These are phyloP conservation scores for Hymenochirus boettgeri DNA, from an alignment of 2,113 vertebrate species.

Conservation along the genomic window DNA sequence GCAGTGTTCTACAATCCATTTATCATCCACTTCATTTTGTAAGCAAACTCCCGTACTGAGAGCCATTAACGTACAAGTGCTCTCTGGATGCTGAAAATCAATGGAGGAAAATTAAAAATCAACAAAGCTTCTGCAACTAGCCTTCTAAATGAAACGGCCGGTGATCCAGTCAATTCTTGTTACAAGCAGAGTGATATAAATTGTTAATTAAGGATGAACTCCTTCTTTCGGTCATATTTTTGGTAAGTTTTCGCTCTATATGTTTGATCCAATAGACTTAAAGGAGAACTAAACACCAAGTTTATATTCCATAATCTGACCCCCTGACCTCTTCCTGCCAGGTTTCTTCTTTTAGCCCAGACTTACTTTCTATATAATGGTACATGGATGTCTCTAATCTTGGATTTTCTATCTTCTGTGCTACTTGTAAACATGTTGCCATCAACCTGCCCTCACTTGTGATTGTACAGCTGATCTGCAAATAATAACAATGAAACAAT, in stretches of 20 bases:
- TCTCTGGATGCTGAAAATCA: constrained; percentile 62
- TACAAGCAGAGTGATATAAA: constrained; percentile 52
- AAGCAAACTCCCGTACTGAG: constrained; percentile 56
- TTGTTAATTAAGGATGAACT: constrained; percentile 55
- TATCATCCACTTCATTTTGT: constrained; percentile 60
- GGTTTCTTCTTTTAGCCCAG: no score
- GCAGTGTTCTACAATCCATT: constrained; percentile 55
- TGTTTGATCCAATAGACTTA: neutral
- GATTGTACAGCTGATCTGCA: no score
- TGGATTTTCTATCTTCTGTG: no score
- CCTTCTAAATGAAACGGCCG: constrained; percentile 56
- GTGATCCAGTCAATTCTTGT: constrained; percentile 55
- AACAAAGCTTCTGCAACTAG: constrained; percentile 55
- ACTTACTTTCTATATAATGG: no score
- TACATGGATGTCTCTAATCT: no score
- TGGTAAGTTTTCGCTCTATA: constrained; percentile 11
- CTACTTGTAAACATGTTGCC: no score
- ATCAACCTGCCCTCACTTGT: no score
- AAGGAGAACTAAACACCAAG: neutral
- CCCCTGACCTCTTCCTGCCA: no score
- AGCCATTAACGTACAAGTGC: constrained; percentile 58
- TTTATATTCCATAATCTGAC: no score
- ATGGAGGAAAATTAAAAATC: constrained; percentile 64
- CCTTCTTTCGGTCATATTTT: constrained; percentile 43
- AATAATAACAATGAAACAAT: no score